Percentiles rank a stretch among this genome's conserved stretches.
These are phyloP conservation scores for Anodontia alba DNA, from an alignment of 2,888 invertebrate genomes.

Conservation along the genomic window DNA sequence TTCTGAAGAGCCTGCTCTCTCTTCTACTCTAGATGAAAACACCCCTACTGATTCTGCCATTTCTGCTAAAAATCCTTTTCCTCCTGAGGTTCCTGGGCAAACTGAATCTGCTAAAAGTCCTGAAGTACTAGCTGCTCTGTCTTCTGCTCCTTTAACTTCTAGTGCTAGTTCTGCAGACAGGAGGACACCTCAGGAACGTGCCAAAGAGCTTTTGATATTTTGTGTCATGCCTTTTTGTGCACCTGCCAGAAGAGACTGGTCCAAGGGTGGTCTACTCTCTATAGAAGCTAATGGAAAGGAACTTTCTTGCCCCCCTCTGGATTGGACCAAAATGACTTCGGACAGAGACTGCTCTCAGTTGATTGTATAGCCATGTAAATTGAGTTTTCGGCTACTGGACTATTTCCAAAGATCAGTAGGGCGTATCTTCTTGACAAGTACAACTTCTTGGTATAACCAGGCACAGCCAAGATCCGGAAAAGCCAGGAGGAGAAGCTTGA, in stretches of 20 bases:
- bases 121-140: too few relatives aligned
- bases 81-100: too few relatives aligned
- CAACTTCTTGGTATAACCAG: conserved; percentile 20
- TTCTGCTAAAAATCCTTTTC: too few relatives aligned
- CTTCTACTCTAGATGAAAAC: too few relatives aligned
- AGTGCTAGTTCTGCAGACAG: too few relatives aligned
- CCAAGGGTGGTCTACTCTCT: neutral
- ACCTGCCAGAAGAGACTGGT: conserved; percentile 31
- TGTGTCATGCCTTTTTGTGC: conserved; percentile 27
- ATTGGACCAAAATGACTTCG: conserved; percentile 6
- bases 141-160: too few relatives aligned
- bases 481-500: neutral
- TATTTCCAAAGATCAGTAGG: conserved; percentile 1
- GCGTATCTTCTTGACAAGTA: conserved; percentile 22
- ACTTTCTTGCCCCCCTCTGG: conserved; percentile 21
- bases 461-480: conserved; percentile 5
- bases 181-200: neutral
- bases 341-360: conserved; percentile 26
- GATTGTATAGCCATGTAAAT: conserved; percentile 25
- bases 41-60: too few relatives aligned
- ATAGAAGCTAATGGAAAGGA: neutral
- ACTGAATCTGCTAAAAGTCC: too few relatives aligned
- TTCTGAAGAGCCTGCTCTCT: too few relatives aligned
- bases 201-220: conserved; percentile 1
- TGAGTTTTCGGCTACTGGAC: neutral